Evolutionary conservation across 2,113 vertebrate species (phyloP).

Genomic region (Trogon surrucura): DNA sequence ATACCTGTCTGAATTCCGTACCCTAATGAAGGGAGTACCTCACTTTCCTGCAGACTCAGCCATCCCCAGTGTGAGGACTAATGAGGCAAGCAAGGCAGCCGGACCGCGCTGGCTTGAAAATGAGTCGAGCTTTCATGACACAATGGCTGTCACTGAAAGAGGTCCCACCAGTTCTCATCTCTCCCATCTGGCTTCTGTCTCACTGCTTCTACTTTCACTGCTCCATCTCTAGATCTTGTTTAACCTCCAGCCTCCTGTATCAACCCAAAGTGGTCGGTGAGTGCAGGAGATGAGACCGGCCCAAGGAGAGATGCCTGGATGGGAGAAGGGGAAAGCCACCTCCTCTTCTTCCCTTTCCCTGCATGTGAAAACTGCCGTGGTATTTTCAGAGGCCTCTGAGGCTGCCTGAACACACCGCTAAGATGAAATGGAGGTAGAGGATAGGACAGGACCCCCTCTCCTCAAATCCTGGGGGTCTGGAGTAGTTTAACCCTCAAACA

Average conservation of each 20-base stretch:
- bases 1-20: background rate
- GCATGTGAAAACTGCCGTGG: accelerated
- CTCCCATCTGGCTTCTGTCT: background rate
- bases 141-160: background rate
- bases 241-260: background rate
- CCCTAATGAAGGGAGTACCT: background rate
- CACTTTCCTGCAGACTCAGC: background rate
- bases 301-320: background rate
- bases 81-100: background rate
- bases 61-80: background rate
- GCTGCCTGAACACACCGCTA: accelerated
- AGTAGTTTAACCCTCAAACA: background rate
- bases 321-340: accelerated
- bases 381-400: too few relatives aligned
- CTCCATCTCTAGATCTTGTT: background rate
- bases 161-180: background rate
- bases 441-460: too few relatives aligned
- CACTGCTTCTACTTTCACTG: background rate
- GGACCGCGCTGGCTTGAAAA: background rate
- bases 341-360: background rate
- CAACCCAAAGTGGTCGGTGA: too few relatives aligned
- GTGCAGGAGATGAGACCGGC: accelerated
- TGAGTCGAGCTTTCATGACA: background rate
- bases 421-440: background rate
- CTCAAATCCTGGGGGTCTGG: too few relatives aligned